Conservation (phyloP, 2,888 invertebrate genomes). For the Neria commutata region DNA sequence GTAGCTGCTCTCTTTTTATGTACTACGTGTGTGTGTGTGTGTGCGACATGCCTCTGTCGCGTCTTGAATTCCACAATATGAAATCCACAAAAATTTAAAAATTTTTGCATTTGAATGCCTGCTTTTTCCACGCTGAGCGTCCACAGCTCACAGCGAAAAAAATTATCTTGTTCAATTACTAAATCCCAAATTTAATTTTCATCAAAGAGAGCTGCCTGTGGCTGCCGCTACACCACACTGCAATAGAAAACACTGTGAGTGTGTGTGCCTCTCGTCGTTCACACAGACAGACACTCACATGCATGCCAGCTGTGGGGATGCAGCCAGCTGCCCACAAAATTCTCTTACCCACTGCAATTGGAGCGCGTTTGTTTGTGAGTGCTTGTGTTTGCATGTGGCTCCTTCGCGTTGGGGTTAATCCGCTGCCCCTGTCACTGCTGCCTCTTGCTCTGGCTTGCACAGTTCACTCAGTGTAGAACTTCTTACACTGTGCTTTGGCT, state of each 20-base stretch:
- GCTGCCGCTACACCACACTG: no score
- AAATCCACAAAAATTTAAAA: neutral
- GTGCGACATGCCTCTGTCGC: neutral
- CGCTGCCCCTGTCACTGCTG: neutral
- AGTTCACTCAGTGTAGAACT: conserved; percentile 37
- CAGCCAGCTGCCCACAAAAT: no score
- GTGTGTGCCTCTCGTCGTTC: no score
- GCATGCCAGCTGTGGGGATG: no score
- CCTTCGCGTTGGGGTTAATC: conserved; percentile 15
- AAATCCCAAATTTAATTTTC: no score
- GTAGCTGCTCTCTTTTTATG: neutral
- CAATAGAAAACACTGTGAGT: no score
- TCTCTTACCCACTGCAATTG: neutral
- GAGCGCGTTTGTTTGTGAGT: neutral
- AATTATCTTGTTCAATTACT: no score
- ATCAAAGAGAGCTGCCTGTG: no score
- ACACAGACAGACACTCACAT: no score
- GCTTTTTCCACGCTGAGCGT: neutral
- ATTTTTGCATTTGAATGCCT: neutral
- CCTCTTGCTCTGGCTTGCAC: conserved; percentile 28
- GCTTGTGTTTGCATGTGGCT: neutral
- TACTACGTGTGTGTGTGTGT: neutral
- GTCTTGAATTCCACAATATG: neutral
- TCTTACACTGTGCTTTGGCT: conserved; percentile 28
- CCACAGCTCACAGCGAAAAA: no score